Evolutionary conservation across 1,140 invertebrate genomes (phyloP).

Genomic region (Streblospio benedicti): DNA sequence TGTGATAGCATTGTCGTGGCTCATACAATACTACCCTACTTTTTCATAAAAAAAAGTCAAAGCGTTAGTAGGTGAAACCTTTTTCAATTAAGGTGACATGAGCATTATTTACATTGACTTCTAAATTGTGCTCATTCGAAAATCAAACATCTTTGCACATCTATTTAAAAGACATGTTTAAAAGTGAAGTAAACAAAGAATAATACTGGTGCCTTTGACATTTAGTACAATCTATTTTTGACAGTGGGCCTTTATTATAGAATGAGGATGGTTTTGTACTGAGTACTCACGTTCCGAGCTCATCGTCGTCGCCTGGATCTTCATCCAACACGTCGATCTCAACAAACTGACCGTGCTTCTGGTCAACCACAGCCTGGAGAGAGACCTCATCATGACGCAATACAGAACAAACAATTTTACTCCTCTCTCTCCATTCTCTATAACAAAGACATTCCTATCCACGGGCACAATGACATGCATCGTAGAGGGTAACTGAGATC

Average conservation of each 20-base stretch:
- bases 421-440: neutral
- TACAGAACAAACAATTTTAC: conserved; percentile 21
- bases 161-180: neutral
- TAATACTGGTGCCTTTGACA: too few species aligned
- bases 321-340: conserved; percentile 73
- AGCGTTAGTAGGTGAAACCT: too few species aligned
- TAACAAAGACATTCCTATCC: too few species aligned
- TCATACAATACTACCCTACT: neutral
- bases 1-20: too few species aligned
- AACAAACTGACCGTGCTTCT: conserved; percentile 63
- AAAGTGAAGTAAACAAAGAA: too few species aligned
- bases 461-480: too few species aligned
- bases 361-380: conserved; percentile 46
- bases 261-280: too few species aligned
- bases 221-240: too few species aligned
- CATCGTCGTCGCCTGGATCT: conserved; percentile 68
- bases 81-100: too few species aligned
- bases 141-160: conserved; percentile 9
- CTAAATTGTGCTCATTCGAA: conserved; percentile 27
- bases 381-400: conserved; percentile 23
- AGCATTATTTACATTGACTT: conserved; percentile 22
- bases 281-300: conserved; percentile 42
- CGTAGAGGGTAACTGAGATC: too few species aligned
- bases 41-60: neutral
- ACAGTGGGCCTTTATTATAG: neutral